Base-by-base conservation (phyloP, 2,113 vertebrate genomes). In the Ginglymostoma cirratum region DNA sequence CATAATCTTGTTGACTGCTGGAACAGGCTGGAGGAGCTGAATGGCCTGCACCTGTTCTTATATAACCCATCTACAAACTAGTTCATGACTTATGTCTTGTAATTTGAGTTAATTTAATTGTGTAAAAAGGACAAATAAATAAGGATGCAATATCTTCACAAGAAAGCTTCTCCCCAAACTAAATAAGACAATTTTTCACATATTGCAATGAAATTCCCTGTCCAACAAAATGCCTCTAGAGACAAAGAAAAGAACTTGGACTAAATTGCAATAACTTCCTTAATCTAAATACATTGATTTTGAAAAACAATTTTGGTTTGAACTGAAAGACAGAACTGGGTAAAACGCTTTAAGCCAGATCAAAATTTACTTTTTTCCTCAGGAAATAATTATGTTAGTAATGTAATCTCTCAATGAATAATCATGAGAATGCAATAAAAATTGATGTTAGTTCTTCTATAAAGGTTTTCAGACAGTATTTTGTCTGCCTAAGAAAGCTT, bases 381-480 rank as follows among this genome's bases (percentile, higher is more conserved):
- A 66, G 87, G 52, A 55, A 34, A 30, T 61, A 17, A 30, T 61
- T 52, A 61, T 15, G 52, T 90, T 30, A 14, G 5, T 90, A 90
- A 90, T 90, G 52, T 90, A 34, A 90, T 90, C 87, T 61, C 27
- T 89, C 52, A 55, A 61, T 90, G 87, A 90, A 21, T 45, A 87
- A 87, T 87, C 21, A 89, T 12, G 86, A 14, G 34, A 93, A 61
- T 67, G 61, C 21, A 21, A 83, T 45, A 83, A 42, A 83, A 83
- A 5, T 23, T 23, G 0, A 83, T 93, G n/a, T 93, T 67, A 23
- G 23, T 67, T 93, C 21, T 19, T 38, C 5, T 24, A 38, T 61
- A 38, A 87, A 19, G 30, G 34, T 67, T 34, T 38, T 23, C 61
- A 66, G 14, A 65, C n/a, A 92, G 30, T 61, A 65, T 61, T 6